Conservation (phyloP, 2,888 invertebrate genomes). For the Ormyrus labotus region DNA sequence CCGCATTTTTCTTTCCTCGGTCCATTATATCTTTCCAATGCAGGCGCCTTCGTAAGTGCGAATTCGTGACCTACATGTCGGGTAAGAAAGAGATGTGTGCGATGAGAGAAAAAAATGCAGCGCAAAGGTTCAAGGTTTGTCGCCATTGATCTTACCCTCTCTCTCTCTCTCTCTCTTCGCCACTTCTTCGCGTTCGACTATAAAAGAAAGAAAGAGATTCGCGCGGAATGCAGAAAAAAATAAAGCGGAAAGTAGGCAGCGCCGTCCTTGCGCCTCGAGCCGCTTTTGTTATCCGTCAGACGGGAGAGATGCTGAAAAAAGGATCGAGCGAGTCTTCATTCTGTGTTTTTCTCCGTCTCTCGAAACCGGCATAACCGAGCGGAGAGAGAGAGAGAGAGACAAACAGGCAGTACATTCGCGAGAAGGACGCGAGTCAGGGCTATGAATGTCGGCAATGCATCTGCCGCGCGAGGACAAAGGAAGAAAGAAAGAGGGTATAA, state of each 20-base stretch:
- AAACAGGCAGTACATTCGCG: neutral
- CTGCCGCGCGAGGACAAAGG: conserved; percentile 12
- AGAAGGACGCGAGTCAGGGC: neutral
- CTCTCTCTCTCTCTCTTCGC: neutral
- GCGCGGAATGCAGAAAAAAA: conserved; percentile 13
- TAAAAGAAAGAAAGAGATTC: conserved; percentile 4
- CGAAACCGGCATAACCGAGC: neutral
- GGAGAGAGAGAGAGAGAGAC: neutral
- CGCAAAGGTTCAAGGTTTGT: conserved; percentile 46
- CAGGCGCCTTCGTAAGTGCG: conserved; percentile 23
- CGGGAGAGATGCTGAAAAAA: neutral
- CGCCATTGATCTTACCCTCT: conserved; percentile 28
- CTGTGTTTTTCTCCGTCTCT: neutral
- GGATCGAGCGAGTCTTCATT: neutral
- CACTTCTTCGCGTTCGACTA: neutral
- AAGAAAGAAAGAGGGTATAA: conserved; percentile 12
- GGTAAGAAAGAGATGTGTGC: neutral
- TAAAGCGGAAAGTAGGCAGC: conserved; percentile 20
- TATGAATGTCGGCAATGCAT: conserved; percentile 17
- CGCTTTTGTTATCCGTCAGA: conserved; percentile 11
- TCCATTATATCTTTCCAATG: conserved; percentile 23
- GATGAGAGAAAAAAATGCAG: conserved; percentile 24
- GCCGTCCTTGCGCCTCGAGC: conserved; percentile 20
- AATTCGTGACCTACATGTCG: conserved; percentile 45
- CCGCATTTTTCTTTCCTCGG: neutral